These are phyloP conservation scores for Gymnoscopelus microlampas DNA, from an alignment of 2,797 vertebrate genomes.

Conservation along the genomic window DNA sequence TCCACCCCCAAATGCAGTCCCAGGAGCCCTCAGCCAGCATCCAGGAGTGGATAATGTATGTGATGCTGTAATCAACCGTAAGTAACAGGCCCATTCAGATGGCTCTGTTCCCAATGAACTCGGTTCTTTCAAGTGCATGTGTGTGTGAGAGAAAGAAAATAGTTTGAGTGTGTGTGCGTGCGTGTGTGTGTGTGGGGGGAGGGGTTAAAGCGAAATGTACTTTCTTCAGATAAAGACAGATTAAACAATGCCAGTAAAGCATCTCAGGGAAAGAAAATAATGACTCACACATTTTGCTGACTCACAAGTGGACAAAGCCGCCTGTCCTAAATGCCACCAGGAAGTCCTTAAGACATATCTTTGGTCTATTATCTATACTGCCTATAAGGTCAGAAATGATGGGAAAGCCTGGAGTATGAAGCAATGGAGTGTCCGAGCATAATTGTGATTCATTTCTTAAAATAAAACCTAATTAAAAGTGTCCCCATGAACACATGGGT, in stretches of 20 bases:
- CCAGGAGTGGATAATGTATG: slow-evolving; percentile 48
- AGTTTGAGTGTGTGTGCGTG: background rate
- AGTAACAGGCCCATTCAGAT: slow-evolving; percentile 27
- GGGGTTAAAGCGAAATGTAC: too few relatives aligned
- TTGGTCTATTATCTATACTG: too few relatives aligned
- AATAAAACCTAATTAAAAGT: too few relatives aligned
- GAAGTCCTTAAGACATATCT: too few relatives aligned
- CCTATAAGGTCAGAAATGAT: too few relatives aligned
- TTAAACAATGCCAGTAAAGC: background rate
- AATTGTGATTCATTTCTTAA: too few relatives aligned
- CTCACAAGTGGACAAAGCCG: slow-evolving; percentile 31
- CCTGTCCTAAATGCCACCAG: slow-evolving; percentile 14
- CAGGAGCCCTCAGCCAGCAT: slow-evolving; percentile 4
- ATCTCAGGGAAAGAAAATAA: slow-evolving; percentile 36
- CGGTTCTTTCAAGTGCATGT: background rate
- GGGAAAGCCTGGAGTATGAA: too few relatives aligned
- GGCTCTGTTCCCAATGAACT: slow-evolving; percentile 23
- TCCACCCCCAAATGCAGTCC: slow-evolving; percentile 15
- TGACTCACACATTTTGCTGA: slow-evolving; percentile 34
- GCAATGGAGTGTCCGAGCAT: too few relatives aligned
- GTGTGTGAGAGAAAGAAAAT: slow-evolving; percentile 18
- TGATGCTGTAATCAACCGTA: slow-evolving; percentile 37
- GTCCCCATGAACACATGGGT: too few relatives aligned
- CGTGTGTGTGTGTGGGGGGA: too few relatives aligned
- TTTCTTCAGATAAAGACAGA: too few relatives aligned